A percentile compares a stretch with the other conserved stretches of the same genome.
Conservation (phyloP, 2,797 vertebrate species). For the Onychomys torridus region DNA sequence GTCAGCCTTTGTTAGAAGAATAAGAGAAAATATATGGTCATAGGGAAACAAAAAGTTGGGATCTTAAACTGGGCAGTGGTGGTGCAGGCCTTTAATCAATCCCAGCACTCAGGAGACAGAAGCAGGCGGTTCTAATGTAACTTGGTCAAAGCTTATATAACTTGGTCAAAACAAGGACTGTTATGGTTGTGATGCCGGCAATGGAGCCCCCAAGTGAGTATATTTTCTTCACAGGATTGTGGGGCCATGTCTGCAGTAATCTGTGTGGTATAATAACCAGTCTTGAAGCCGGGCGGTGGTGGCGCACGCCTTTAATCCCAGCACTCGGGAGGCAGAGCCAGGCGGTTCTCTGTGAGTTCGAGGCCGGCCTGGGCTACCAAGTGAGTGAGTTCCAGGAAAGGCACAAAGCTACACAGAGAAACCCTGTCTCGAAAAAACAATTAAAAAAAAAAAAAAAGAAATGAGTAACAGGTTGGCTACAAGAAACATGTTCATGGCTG, state of each 20-base stretch:
- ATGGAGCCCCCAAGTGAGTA: fast-evolving
- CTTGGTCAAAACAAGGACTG: no score
- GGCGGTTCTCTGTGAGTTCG: no score
- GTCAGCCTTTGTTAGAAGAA: background rate
- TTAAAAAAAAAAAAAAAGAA: no score
- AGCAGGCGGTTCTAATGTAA: no score
- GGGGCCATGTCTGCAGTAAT: background rate
- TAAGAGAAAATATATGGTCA: background rate
- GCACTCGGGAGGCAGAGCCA: no score
- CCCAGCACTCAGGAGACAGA: background rate
- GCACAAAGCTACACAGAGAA: no score
- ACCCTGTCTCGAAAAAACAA: no score
- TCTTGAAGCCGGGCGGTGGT: no score
- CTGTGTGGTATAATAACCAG: background rate
- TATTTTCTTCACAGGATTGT: background rate
- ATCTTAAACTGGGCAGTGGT: background rate
- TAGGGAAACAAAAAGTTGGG: background rate
- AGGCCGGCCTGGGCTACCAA: no score
- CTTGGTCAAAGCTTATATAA: no score
- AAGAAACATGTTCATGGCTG: background rate
- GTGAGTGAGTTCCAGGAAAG: no score
- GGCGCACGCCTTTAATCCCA: no score
- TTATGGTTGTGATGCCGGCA: fast-evolving
- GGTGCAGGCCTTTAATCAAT: background rate
- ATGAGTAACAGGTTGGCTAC: background rate